Percentiles rank a stretch among this genome's conserved stretches.
These are phyloP conservation scores for Avahi laniger DNA, from an alignment of 2,797 vertebrate species.

Conservation along the genomic window DNA sequence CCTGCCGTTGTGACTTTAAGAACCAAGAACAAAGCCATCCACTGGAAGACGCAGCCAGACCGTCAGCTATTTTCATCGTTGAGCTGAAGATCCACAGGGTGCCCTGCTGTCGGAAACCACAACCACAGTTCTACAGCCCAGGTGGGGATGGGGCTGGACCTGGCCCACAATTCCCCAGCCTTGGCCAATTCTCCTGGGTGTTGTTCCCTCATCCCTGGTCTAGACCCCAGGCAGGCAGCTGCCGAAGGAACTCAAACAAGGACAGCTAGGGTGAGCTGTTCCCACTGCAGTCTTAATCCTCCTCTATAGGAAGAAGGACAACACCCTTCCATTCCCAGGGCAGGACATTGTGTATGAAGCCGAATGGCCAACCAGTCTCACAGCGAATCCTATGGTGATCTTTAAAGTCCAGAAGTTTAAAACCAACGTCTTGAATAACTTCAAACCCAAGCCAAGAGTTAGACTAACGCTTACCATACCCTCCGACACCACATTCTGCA, in stretches of 20 bases:
- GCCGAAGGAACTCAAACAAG: neutral
- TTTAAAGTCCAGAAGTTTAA: neutral
- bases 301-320: neutral
- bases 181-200: too few species aligned
- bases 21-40: neutral
- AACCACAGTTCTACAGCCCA: neutral
- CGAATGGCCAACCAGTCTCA: neutral
- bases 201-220: neutral
- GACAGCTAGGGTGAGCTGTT: fast-evolving
- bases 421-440: neutral
- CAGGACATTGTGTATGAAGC: fast-evolving
- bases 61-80: neutral
- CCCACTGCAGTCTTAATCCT: neutral
- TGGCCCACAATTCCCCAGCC: neutral
- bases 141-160: too few species aligned
- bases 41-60: neutral
- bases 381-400: neutral
- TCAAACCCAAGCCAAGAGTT: neutral
- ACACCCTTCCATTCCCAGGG: neutral
- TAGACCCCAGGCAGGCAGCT: neutral
- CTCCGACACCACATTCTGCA: neutral
- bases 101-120: too few species aligned
- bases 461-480: neutral
- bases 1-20: neutral
- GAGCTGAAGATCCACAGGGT: neutral